phyloP scores from a whole-genome alignment of 1,140 invertebrate species.

The Drosophila mojavensis region DNA sequence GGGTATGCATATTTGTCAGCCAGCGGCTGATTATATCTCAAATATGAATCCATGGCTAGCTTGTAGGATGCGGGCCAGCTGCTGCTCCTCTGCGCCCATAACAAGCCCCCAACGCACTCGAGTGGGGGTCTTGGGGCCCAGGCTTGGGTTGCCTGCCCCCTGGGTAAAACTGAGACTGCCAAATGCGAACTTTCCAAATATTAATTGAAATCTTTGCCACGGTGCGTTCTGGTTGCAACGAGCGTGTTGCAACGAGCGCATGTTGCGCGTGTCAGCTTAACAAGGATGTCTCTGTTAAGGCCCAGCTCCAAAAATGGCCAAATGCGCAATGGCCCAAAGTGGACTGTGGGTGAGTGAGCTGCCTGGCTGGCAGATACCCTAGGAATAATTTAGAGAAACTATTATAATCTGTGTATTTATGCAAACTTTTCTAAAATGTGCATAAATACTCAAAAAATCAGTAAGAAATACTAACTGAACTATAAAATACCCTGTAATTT shows the following conservation, averaged over 20 bases:
- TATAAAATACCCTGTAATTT: not conserved
- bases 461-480: not conserved
- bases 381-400: not conserved
- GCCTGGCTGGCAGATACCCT: conserved; percentile 1
- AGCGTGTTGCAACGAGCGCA: conserved; percentile 21
- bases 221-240: conserved; percentile 29
- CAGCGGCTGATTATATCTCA: not conserved
- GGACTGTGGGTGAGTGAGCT: not conserved
- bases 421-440: too few species aligned
- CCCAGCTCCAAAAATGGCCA: conserved; percentile 26
- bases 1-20: conserved; percentile 36
- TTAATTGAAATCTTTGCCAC: conserved; percentile 47
- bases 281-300: conserved; percentile 54
- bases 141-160: not conserved
- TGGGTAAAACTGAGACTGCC: not conserved
- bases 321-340: conserved; percentile 15
- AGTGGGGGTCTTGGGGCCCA: not conserved
- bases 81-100: not conserved
- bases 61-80: not conserved
- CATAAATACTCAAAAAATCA: too few species aligned
- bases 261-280: conserved; percentile 9
- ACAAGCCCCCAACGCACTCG: conserved; percentile 11
- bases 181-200: conserved; percentile 31
- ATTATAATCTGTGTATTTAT: not conserved
- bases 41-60: conserved; percentile 21